Evolutionary conservation across 92 coral and sea anemone genomes (phyloP), one percentile per base, ranked within the genome.

Genomic region (Porites divaricata): DNA sequence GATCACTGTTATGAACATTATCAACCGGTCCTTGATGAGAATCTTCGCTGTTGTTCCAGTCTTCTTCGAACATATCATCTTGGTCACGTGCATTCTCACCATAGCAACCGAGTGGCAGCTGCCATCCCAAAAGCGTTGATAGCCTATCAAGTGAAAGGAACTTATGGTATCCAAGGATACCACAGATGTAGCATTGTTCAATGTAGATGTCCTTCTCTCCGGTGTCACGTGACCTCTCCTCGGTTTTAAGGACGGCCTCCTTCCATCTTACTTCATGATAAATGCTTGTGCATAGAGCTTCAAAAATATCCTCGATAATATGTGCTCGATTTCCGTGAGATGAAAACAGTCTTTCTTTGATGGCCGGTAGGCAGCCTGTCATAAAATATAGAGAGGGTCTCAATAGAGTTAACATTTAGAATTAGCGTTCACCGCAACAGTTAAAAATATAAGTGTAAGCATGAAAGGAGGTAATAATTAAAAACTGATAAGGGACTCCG

Each of bases 31-130:
- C 66, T 9, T 6, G 45, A 35, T 35, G 45, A 4, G 45, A 35
- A 35, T 35, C 45, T 35, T n/a, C 22, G 78, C 1, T 6, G 50
- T 70, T 24, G 64, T 1, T 7, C 78, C 64, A 53, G 63, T 54
- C 45, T 14, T 24, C 59, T 28, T 14, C 35, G 35, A 58, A 10
- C 20, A 22, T 17, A 45, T 35, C 59, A 11, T 3, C 72, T 58
- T 64, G 72, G 35, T 20, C 58, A 4, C 49, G 19, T 14, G 9
- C 15, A 63, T 24, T 56, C 1, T 64, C 16, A 15, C 59, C 83
- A 63, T 78, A 78, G 63, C 83, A 78, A 78, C 83, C 83, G 52
- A 20, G 57, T 9, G 57, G 71, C 45, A 78, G 72, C 61, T 78
- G 83, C 83, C 83, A 78, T 15, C 20, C 63, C 59, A 78, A 13